phyloP scores from a whole-genome alignment of 2,797 vertebrate genomes.

The Liparis tanakae region DNA sequence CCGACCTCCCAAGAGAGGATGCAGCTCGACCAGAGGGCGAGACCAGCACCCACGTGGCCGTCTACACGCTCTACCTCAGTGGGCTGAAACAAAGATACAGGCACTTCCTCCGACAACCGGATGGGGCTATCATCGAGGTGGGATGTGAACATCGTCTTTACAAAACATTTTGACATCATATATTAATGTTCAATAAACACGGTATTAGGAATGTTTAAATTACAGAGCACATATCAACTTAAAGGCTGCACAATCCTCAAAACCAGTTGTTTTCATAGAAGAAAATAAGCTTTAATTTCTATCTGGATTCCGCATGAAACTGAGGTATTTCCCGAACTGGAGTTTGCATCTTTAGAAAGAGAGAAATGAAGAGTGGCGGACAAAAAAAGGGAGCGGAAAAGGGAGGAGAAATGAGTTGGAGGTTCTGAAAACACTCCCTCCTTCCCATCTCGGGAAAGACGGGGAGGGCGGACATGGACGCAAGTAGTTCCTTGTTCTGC shows the following conservation, averaged over 20 bases:
- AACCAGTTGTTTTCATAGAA: not conserved
- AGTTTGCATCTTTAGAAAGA: not conserved
- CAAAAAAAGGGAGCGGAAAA: not conserved
- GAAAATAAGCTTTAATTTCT: not conserved
- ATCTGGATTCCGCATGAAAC: not conserved
- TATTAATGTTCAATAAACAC: not conserved
- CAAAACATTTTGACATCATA: not conserved
- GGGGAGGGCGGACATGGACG: constrained; percentile 5
- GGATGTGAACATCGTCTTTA: constrained; percentile 11
- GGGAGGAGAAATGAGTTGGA: not conserved
- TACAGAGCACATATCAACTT: not conserved
- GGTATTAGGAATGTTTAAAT: not conserved
- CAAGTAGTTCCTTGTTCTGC: constrained; percentile 14
- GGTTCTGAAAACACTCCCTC: constrained; percentile 14
- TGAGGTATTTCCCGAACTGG: not conserved
- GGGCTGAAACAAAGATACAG: constrained; percentile 86
- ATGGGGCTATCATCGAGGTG: constrained; percentile 92
- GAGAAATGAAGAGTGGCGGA: not conserved
- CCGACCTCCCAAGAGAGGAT: constrained; percentile 57
- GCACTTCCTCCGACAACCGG: constrained; percentile 89
- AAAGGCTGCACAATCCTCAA: not conserved
- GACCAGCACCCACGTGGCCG: constrained; percentile 82
- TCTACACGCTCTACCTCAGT: constrained; percentile 87
- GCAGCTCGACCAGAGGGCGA: constrained; percentile 57
- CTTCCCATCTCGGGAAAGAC: not conserved